Evolutionary conservation across 2,888 invertebrate species (phyloP).

Genomic region (Temnothorax ravouxi): DNA sequence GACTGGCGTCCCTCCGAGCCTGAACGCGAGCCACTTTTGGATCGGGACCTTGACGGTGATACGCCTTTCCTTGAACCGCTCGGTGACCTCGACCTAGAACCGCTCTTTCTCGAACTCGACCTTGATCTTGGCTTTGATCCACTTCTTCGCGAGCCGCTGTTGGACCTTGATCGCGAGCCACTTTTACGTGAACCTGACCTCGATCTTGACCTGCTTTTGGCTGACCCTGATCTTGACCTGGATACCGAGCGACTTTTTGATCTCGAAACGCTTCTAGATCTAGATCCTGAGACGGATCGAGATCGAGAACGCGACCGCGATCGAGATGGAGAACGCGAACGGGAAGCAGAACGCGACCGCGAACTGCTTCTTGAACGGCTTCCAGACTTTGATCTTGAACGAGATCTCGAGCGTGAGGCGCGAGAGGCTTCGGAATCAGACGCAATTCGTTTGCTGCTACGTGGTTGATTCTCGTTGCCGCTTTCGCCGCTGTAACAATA

Average conservation of each 20-base stretch:
- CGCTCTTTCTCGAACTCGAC: slow-evolving; percentile 84
- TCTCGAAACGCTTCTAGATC: slow-evolving; percentile 74
- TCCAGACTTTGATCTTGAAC: slow-evolving; percentile 80
- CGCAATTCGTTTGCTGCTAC: slow-evolving; percentile 88
- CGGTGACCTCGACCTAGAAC: slow-evolving; percentile 85
- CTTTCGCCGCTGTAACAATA: slow-evolving; percentile 82
- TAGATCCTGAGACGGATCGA: slow-evolving; percentile 84
- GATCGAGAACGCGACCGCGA: slow-evolving; percentile 81
- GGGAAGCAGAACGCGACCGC: slow-evolving; percentile 82
- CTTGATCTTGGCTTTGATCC: slow-evolving; percentile 84
- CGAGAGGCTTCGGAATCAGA: slow-evolving; percentile 89
- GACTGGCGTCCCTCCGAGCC: slow-evolving; percentile 78
- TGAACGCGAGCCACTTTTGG: slow-evolving; percentile 85
- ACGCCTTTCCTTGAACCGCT: slow-evolving; percentile 70
- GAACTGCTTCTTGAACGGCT: slow-evolving; percentile 77
- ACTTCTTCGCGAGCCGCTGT: slow-evolving; percentile 75
- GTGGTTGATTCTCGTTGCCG: slow-evolving; percentile 87
- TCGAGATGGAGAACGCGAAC: slow-evolving; percentile 78
- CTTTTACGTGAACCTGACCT: slow-evolving; percentile 76
- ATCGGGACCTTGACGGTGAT: slow-evolving; percentile 72
- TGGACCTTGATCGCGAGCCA: slow-evolving; percentile 82
- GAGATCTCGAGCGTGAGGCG: slow-evolving; percentile 79
- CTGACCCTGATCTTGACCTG: slow-evolving; percentile 82
- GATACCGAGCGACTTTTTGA: slow-evolving; percentile 81
- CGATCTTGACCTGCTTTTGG: slow-evolving; percentile 84